phyloP scores from a whole-genome alignment of 2,888 invertebrate genomes.

The Dryomyza anilis region DNA sequence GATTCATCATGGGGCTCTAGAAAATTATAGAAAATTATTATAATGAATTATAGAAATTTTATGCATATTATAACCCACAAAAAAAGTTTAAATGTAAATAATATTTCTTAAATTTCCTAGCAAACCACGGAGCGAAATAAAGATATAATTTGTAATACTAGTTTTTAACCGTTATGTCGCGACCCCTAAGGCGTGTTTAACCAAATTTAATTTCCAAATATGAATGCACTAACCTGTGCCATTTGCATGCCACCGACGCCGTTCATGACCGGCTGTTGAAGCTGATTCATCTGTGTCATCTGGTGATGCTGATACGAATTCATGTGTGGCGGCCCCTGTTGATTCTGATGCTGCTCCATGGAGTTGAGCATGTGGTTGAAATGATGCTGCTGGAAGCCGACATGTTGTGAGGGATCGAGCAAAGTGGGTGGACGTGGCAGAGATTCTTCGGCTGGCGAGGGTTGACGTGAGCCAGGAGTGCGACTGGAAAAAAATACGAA shows the following conservation, averaged over 20 bases:
- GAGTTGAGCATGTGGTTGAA: slow-evolving; percentile 63
- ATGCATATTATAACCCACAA: not conserved
- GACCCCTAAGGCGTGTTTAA: too few species aligned
- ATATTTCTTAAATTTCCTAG: not conserved
- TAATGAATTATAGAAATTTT: not conserved
- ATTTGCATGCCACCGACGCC: slow-evolving; percentile 60
- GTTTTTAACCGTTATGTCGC: too few species aligned
- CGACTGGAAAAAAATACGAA: slow-evolving; percentile 65
- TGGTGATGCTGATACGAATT: slow-evolving; percentile 59
- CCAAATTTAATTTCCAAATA: too few species aligned
- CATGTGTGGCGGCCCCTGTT: slow-evolving; percentile 46
- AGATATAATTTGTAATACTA: too few species aligned
- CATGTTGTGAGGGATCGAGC: slow-evolving; percentile 55
- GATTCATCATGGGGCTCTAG: slow-evolving; percentile 61
- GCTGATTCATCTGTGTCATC: slow-evolving; percentile 60
- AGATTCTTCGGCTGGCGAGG: slow-evolving; percentile 81
- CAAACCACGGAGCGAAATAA: too few species aligned
- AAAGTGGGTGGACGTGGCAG: slow-evolving; percentile 64
- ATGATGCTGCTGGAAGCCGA: slow-evolving; percentile 60
- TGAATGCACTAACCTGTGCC: slow-evolving; percentile 50
- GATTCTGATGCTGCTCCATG: slow-evolving; percentile 61
- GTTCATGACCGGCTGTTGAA: slow-evolving; percentile 60
- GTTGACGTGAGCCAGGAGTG: slow-evolving; percentile 88
- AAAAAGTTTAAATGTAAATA: not conserved
- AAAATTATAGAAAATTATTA: slow-evolving; percentile 14